Base-by-base conservation (phyloP, 2,113 vertebrate species). In the Mola mola region DNA sequence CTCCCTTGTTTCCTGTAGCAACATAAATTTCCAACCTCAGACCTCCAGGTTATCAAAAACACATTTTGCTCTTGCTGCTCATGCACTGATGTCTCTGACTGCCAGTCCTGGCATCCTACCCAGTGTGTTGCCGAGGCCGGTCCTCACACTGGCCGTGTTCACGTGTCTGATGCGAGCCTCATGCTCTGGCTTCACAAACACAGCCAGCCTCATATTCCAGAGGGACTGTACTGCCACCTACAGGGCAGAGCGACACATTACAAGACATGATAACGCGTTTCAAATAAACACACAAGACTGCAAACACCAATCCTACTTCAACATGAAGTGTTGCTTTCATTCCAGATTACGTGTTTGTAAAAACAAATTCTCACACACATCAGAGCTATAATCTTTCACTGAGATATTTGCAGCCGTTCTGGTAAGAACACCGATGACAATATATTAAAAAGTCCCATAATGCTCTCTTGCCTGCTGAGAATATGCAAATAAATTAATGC, bases 221-320 rank as follows among this genome's bases (percentile, higher is more conserved):
- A 96, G 91, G 65, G 93, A 94, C 21, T 95, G 94, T 65, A 95
- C 82, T 86, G 93, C 93, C 70, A 95, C 93, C 94, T 96, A 79
- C 5, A 82, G 81, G 73, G 71, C 51, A 84, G 20, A 22, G 0
- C 2, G 0, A 4, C 0, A 19, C 44, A 87, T 77, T 72, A 82
- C 72, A 73, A 38, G 4, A 9, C 12, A 24, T n/a, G n/a, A n/a
- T n/a, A n/a, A n/a, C n/a, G n/a, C n/a, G n/a, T n/a, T n/a, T n/a
- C n/a, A n/a, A n/a, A n/a, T n/a, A n/a, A n/a, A n/a, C n/a, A n/a
- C n/a, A n/a, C n/a, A n/a, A n/a, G n/a, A n/a, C n/a, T n/a, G n/a
- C 6, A 22, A 56, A 36, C 29, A 12, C 5, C 21, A 25, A 8
- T 12, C 12, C 10, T 4, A 19, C 16, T 7, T 12, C 7, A 25